Conservation (phyloP, 2,888 invertebrate species). For the Perithous albicinctus region DNA sequence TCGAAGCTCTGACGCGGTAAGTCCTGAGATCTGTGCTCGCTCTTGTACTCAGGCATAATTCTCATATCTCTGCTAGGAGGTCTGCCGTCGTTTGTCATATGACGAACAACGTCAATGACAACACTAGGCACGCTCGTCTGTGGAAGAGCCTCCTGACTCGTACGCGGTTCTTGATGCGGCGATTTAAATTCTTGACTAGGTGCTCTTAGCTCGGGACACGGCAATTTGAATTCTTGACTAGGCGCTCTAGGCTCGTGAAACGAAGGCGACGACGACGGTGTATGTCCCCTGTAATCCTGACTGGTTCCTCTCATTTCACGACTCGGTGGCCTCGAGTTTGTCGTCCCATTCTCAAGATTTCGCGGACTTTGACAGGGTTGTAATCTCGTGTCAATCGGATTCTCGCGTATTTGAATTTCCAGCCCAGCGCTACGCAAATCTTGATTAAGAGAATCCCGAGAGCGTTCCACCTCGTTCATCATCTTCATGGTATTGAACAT, state of each 20-base stretch:
- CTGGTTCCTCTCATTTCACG: constrained; percentile 65
- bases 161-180: constrained; percentile 68
- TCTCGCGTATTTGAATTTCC: constrained; percentile 48
- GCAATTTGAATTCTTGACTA: constrained; percentile 72
- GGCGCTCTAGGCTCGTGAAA: constrained; percentile 56
- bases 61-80: constrained; percentile 73
- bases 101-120: constrained; percentile 30
- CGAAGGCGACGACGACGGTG: constrained; percentile 13
- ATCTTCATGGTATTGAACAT: constrained; percentile 74
- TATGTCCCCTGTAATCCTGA: constrained; percentile 69
- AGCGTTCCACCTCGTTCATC: constrained; percentile 72
- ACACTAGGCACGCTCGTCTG: neutral
- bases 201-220: constrained; percentile 73
- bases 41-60: constrained; percentile 69
- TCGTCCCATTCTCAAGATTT: constrained; percentile 71
- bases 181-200: constrained; percentile 75
- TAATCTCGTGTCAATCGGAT: constrained; percentile 30
- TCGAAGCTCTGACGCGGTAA: constrained; percentile 69
- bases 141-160: constrained; percentile 65
- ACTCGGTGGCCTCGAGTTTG: constrained; percentile 72
- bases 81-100: constrained; percentile 51
- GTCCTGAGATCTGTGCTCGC: constrained; percentile 51
- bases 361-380: constrained; percentile 58
- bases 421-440: constrained; percentile 38
- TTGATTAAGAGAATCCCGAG: constrained; percentile 66